Evolutionary conservation across 1,140 invertebrate genomes (phyloP), one percentile per base, ranked within the genome.

Genomic region (Trichomalopsis sarcophagae): DNA sequence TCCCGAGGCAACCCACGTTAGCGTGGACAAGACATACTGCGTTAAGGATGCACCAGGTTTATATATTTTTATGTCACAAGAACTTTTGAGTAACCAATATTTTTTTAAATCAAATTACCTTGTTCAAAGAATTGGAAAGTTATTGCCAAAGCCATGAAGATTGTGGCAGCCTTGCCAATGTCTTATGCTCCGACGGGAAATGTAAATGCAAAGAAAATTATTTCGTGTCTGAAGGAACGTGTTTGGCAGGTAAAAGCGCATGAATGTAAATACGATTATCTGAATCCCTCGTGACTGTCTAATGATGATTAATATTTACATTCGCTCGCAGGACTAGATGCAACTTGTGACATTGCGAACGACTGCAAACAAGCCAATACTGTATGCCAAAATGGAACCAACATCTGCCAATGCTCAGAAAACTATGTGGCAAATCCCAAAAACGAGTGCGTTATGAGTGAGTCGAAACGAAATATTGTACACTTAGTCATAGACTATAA

Each of bases 161-260:
- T 30, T 10, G 17, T 0, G 87, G 90, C 30, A 90, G 90, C 40
- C 44, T 76, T 90, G 90, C 68, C 13, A 27, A 62, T 62, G 55
- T 5, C 17, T n/a, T 62, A 17, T 62, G 55, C 55, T 62, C 55
- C 0, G n/a, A 83, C 10, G 13, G 82, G 7, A 44, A 30, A 21
- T 91, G 90, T 47, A 2, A 74, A 30, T 91, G 90, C 47, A 9
- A 11, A 1, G 10, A 88, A 1, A 80, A 81, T 79, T 86, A 89
- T 75, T 90, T 87, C 50, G 55, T 84, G 23, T 68, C 40, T 0
- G 11, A 88, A 0, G 44, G 80, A 5, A 3, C 23, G 7, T 89
- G 89, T 77, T 11, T 74, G 21, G 0, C 81, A 86, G 88, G 89
- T 89, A 85, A 86, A 62, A 69, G 30, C 17, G 68, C 0, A 2